A percentile compares a stretch with the other conserved stretches of the same genome.
phyloP scores from a whole-genome alignment of 2,797 vertebrate species.

The Nyctibius grandis region DNA sequence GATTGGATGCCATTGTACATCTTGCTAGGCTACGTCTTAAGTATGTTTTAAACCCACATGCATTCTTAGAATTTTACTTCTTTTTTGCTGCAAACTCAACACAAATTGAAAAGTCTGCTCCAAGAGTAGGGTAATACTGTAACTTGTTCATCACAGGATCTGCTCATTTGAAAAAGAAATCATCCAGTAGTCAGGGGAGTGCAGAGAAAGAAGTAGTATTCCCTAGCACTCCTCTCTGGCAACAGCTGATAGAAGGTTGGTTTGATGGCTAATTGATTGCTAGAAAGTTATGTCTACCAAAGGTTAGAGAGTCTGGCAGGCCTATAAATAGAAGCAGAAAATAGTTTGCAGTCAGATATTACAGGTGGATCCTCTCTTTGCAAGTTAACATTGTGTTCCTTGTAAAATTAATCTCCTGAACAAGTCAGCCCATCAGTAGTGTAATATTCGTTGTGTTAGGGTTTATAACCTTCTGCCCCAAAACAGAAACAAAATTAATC shows the following conservation, averaged over 20 bases:
- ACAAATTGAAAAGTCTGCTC: not conserved
- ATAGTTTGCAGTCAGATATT: not conserved
- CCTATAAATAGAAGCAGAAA: conserved; percentile 25
- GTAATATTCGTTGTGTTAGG: not conserved
- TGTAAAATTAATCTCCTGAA: not conserved
- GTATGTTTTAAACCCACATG: not conserved
- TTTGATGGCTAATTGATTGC: not conserved
- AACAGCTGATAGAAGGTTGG: not conserved
- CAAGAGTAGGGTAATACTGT: not conserved
- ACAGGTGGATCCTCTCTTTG: not conserved
- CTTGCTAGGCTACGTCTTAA: not conserved
- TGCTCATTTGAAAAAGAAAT: not conserved
- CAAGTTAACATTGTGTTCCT: not conserved
- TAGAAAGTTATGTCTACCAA: conserved; percentile 4
- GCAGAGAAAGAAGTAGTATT: not conserved
- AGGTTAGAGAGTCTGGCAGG: not conserved
- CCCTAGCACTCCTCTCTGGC: not conserved
- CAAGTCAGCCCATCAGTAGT: not conserved
- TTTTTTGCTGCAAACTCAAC: conserved; percentile 19
- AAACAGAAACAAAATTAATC: not conserved
- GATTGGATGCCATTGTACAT: not conserved
- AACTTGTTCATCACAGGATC: not conserved
- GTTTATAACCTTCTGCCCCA: not conserved
- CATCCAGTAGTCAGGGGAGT: not conserved
- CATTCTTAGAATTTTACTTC: not conserved